These are phyloP conservation scores for Drosophila macrospina DNA, from an alignment of 2,888 invertebrate genomes.

Conservation along the genomic window DNA sequence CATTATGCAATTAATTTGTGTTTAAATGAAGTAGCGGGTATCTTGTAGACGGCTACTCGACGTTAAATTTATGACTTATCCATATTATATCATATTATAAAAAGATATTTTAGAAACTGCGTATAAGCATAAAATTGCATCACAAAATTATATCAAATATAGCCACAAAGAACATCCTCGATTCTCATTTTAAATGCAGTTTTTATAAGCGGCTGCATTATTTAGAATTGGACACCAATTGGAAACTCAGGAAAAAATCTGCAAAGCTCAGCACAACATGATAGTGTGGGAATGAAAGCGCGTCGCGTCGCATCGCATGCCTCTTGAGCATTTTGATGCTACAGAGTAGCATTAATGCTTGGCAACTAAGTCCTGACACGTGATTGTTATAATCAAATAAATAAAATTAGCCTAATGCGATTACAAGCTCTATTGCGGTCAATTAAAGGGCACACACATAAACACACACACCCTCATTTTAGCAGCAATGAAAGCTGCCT, in stretches of 20 bases:
- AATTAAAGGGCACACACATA: conserved; percentile 50
- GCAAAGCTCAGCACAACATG: conserved; percentile 62
- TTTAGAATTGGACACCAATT: conserved; percentile 45
- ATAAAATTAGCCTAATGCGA: conserved; percentile 63
- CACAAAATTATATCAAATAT: conserved; percentile 13
- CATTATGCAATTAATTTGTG: no score
- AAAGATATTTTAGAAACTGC: conserved; percentile 17
- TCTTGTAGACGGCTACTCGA: neutral
- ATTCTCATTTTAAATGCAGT: conserved; percentile 41
- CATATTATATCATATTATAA: neutral
- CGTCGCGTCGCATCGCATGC: conserved; percentile 33
- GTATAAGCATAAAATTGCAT: conserved; percentile 46
- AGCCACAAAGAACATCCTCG: conserved; percentile 37
- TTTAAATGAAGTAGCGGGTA: neutral
- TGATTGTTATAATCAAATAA: conserved; percentile 66
- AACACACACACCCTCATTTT: neutral
- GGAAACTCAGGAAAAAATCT: conserved; percentile 55
- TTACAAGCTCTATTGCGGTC: conserved; percentile 67
- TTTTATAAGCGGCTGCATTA: conserved; percentile 29
- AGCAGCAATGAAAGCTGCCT: neutral
- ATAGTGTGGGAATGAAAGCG: conserved; percentile 73
- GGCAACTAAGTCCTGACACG: conserved; percentile 73
- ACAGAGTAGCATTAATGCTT: conserved; percentile 27
- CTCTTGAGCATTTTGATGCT: conserved; percentile 19
- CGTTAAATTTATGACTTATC: neutral